Conservation (phyloP, 2,888 invertebrate species). For the Achlya flavicornis region DNA sequence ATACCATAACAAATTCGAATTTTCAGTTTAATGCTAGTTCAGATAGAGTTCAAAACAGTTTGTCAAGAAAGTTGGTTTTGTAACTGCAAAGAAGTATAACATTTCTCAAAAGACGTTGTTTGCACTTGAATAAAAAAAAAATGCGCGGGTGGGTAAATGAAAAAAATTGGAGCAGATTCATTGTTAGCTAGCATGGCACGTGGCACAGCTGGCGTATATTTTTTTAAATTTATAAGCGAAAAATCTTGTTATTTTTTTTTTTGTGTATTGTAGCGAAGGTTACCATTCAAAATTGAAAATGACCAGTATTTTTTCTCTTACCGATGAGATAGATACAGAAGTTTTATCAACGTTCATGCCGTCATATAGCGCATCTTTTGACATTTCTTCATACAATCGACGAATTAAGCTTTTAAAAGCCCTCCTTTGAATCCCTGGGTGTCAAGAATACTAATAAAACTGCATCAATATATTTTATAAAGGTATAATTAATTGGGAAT, state of each 20-base stretch:
- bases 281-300: background rate
- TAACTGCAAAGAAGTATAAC: conserved; percentile 20
- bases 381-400: background rate
- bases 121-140: conserved; percentile 18
- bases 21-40: background rate
- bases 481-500: too few species aligned
- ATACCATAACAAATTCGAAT: background rate
- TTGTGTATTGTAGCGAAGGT: background rate
- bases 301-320: background rate
- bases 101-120: conserved; percentile 28
- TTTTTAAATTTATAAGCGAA: conserved; percentile 7
- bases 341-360: background rate
- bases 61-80: conserved; percentile 17
- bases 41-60: background rate
- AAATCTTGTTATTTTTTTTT: conserved; percentile 4
- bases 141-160: conserved; percentile 38
- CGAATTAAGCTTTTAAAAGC: too few species aligned
- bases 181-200: conserved; percentile 43
- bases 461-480: background rate
- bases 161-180: conserved; percentile 55
- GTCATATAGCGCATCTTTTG: background rate
- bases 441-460: background rate
- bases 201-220: conserved; percentile 54
- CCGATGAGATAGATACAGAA: background rate
- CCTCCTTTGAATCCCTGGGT: too few species aligned